Evolutionary conservation across 1,140 invertebrate genomes (phyloP).

Genomic region (Maniola jurtina): DNA sequence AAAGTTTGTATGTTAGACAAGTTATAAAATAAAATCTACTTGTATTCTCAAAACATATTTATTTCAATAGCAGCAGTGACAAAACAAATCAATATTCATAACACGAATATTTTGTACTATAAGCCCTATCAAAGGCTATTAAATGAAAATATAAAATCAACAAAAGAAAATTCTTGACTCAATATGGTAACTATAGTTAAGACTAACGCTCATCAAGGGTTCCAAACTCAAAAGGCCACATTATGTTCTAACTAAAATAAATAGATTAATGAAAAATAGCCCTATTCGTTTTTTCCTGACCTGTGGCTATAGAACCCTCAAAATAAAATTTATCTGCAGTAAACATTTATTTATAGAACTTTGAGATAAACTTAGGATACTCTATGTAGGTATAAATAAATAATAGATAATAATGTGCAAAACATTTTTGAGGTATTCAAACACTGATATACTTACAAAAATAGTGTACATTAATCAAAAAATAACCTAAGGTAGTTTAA

Average conservation of each 20-base stretch:
- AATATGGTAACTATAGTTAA: conserved; percentile 12
- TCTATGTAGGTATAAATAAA: not conserved
- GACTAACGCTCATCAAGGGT: not conserved
- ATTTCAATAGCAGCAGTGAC: conserved; percentile 31
- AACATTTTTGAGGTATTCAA: not conserved
- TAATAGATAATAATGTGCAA: too few species aligned
- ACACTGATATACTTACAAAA: not conserved
- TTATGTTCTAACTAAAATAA: too few species aligned
- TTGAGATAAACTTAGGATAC: not conserved
- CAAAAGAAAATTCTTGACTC: conserved; percentile 12
- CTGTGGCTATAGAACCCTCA: too few species aligned
- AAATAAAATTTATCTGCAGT: too few species aligned
- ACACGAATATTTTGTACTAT: conserved; percentile 6
- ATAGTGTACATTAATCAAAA: not conserved
- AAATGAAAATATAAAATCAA: conserved; percentile 8
- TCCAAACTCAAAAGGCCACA: too few species aligned
- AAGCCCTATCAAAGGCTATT: not conserved
- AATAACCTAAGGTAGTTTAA: not conserved
- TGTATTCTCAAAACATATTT: conserved; percentile 46
- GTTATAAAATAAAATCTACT: conserved; percentile 18
- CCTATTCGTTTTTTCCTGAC: too few species aligned
- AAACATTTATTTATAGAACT: too few species aligned
- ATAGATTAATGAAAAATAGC: too few species aligned
- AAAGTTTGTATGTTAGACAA: not conserved
- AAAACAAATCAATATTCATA: not conserved